These are phyloP conservation scores for Lepidochrysops patricia DNA, from an alignment of 2,888 invertebrate species.

Conservation along the genomic window DNA sequence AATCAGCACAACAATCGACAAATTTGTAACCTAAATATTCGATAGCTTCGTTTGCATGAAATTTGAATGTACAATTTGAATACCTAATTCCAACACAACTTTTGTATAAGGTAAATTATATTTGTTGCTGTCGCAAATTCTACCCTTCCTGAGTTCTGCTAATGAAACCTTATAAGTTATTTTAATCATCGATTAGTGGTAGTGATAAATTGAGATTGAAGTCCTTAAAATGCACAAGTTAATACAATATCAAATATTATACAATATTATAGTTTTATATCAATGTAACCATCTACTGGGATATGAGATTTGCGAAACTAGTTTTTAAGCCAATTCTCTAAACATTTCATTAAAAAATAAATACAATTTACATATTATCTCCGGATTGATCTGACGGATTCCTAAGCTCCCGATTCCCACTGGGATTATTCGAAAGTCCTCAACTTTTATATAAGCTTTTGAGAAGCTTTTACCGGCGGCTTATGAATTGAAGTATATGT, in stretches of 20 bases:
- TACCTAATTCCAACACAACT: neutral
- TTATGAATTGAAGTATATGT: neutral
- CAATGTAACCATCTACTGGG: no score
- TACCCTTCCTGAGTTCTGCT: no score
- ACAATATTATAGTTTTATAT: no score
- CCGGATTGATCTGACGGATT: neutral
- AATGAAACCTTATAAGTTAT: no score
- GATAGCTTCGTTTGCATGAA: neutral
- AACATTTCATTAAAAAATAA: neutral
- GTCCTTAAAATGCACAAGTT: no score
- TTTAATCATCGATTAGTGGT: no score
- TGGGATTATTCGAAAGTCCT: neutral
- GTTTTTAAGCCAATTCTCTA: no score
- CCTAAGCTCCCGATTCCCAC: neutral
- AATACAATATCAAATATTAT: no score
- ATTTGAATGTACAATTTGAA: neutral
- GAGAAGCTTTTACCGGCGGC: neutral
- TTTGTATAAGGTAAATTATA: no score
- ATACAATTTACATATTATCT: neutral
- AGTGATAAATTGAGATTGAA: no score
- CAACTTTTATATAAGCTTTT: conserved; percentile 1
- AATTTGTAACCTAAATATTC: neutral
- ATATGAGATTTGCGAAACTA: no score
- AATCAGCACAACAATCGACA: neutral
- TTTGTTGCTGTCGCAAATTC: no score